These are phyloP conservation scores for Dascyllus trimaculatus DNA, from an alignment of 2,113 vertebrate genomes.

Conservation along the genomic window DNA sequence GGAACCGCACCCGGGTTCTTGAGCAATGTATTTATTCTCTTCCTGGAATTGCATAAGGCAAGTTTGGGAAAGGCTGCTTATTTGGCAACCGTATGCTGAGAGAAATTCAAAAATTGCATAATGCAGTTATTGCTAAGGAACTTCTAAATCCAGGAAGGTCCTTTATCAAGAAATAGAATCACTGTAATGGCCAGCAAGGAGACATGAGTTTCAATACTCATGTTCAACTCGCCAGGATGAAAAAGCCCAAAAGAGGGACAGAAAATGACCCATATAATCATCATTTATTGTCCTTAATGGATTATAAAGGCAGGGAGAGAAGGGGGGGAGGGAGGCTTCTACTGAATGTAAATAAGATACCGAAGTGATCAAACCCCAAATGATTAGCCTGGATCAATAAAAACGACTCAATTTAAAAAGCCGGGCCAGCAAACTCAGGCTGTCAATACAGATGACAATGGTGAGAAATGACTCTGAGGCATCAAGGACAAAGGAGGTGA, in stretches of 20 bases:
- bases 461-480: constrained; percentile 59
- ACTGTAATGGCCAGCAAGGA: background rate
- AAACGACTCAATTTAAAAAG: constrained; percentile 44
- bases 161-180: background rate
- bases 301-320: background rate
- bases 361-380: constrained; percentile 50
- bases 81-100: background rate
- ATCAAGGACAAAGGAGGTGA: constrained; percentile 60
- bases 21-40: constrained; percentile 36
- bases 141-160: background rate
- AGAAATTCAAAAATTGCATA: constrained; percentile 7
- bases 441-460: constrained; percentile 55
- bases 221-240: no score
- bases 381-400: constrained; percentile 62
- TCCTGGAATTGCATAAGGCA: constrained; percentile 36
- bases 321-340: background rate
- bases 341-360: constrained; percentile 38
- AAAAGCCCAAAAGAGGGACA: no score
- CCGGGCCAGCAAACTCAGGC: constrained; percentile 27
- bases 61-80: constrained; percentile 26
- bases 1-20: constrained; percentile 48
- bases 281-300: background rate
- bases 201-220: background rate
- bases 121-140: background rate
- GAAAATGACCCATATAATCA: background rate